Conservation (phyloP, 2,797 vertebrate species). For the Coccyzus lansbergi region DNA sequence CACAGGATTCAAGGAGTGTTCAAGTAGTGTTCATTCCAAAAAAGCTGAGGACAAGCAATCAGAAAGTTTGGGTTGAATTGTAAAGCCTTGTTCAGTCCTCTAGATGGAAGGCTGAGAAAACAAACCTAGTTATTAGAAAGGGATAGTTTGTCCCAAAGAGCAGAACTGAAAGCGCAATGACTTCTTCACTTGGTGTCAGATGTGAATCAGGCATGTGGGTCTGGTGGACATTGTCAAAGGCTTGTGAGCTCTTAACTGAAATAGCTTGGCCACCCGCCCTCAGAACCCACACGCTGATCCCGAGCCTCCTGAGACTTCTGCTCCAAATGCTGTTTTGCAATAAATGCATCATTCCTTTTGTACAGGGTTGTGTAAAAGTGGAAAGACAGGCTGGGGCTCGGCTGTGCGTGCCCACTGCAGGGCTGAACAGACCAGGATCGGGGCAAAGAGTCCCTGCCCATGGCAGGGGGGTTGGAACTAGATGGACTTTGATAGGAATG, state of each 20-base stretch:
- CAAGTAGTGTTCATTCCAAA: too few species aligned
- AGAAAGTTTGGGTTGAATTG: neutral
- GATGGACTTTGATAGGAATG: too few species aligned
- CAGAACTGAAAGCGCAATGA: neutral
- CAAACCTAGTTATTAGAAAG: neutral
- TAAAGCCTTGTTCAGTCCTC: neutral
- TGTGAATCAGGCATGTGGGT: slow-evolving; percentile 15
- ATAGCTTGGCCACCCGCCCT: slow-evolving; percentile 14
- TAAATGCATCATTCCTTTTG: neutral
- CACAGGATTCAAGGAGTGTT: too few species aligned
- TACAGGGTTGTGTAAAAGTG: slow-evolving; percentile 43
- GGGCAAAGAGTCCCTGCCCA: too few species aligned
- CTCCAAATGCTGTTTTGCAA: slow-evolving; percentile 48
- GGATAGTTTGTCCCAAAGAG: neutral
- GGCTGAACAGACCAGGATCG: neutral
- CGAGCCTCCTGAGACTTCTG: neutral
- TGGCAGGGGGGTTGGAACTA: too few species aligned
- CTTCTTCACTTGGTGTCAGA: neutral
- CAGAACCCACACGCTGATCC: neutral
- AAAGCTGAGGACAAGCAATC: neutral
- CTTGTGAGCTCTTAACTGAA: neutral
- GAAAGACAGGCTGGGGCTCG: slow-evolving; percentile 38
- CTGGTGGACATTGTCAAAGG: neutral
- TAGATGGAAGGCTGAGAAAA: slow-evolving; percentile 35
- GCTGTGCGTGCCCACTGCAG: neutral